Percentiles rank a stretch among this genome's conserved stretches.
Evolutionary conservation across 2,113 vertebrate species (phyloP).

Genomic region (Motacilla alba): DNA sequence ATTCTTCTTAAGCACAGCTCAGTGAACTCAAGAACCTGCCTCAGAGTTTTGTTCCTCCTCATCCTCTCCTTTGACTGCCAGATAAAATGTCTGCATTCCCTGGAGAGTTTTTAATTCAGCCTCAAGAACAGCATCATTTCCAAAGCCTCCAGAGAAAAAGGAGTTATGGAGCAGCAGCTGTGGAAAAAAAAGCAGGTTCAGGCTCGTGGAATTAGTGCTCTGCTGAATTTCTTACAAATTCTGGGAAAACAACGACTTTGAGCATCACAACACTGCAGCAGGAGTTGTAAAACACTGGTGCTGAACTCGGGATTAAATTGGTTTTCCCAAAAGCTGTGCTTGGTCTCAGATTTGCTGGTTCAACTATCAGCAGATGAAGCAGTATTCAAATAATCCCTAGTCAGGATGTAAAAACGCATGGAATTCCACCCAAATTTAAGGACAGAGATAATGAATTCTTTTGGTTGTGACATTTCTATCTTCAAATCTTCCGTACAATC

Average conservation of each 20-base stretch:
- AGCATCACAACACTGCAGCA: background rate
- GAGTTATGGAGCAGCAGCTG: background rate
- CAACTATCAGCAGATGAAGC: background rate
- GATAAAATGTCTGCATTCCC: background rate
- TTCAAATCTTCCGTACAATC: background rate
- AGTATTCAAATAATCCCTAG: fast-evolving
- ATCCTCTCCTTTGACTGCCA: background rate
- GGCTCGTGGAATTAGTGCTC: background rate
- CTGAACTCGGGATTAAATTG: background rate
- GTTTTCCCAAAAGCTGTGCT: background rate
- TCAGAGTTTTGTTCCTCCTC: background rate
- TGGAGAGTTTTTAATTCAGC: background rate
- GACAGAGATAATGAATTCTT: background rate
- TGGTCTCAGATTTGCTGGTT: background rate
- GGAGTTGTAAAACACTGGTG: background rate
- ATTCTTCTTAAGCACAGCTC: constrained; percentile 1
- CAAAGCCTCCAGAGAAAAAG: background rate
- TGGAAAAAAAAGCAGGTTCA: background rate
- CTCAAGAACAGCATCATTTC: background rate
- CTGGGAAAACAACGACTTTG: background rate
- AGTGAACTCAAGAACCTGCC: background rate
- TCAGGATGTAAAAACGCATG: background rate
- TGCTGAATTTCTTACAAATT: background rate
- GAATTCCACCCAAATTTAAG: background rate
- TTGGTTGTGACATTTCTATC: background rate